Evolutionary conservation across 1,140 invertebrate species (phyloP).

Genomic region (Maniola jurtina): DNA sequence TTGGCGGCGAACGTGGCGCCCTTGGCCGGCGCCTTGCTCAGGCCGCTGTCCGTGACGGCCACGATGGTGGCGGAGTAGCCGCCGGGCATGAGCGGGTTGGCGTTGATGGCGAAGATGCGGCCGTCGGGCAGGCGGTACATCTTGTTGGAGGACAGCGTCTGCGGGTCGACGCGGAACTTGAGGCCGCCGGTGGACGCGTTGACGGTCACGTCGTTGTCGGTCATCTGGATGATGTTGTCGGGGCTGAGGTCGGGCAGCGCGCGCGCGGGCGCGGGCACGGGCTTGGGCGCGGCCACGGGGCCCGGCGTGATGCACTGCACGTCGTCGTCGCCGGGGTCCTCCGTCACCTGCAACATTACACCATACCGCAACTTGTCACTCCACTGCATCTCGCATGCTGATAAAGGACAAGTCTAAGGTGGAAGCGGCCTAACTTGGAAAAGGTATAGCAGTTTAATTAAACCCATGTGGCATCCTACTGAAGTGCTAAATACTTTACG

Average conservation of each 20-base stretch:
- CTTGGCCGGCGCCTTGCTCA: constrained; percentile 38
- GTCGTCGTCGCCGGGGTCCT: constrained; percentile 69
- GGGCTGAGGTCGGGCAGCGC: constrained; percentile 41
- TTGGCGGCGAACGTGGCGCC: constrained; percentile 60
- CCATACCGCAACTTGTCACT: neutral
- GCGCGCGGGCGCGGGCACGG: constrained; percentile 4
- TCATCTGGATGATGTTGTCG: constrained; percentile 75
- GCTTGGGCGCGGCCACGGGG: constrained; percentile 37
- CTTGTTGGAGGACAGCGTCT: constrained; percentile 74
- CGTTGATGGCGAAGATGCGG: constrained; percentile 74
- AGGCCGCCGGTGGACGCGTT: constrained; percentile 70
- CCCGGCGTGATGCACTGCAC: constrained; percentile 72
- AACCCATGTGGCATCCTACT: too few species aligned
- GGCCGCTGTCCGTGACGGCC: constrained; percentile 52
- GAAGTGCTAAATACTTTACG: too few species aligned
- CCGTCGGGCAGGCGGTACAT: constrained; percentile 77
- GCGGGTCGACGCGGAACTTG: constrained; percentile 75
- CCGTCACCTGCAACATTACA: constrained; percentile 51
- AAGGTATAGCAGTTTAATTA: too few species aligned
- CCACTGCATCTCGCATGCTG: neutral
- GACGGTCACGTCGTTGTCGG: constrained; percentile 74
- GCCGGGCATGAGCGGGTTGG: constrained; percentile 72
- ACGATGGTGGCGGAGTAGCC: constrained; percentile 78
- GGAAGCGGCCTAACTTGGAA: too few species aligned
- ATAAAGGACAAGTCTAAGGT: too few species aligned